These are phyloP conservation scores for Amblyopsis rosae DNA, from an alignment of 2,113 vertebrate species.

Conservation along the genomic window DNA sequence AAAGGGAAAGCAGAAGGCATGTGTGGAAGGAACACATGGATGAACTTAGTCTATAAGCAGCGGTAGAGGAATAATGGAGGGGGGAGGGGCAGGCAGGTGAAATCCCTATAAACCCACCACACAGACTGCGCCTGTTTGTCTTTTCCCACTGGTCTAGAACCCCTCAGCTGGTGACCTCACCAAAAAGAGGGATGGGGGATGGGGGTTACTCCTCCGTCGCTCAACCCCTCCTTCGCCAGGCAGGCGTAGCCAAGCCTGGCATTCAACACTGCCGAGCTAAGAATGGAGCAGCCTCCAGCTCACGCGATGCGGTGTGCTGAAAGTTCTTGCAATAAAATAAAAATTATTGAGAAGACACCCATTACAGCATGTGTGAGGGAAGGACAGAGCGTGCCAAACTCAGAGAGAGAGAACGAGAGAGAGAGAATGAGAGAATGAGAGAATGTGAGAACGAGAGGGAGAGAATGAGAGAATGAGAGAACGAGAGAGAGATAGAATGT, in stretches of 20 bases:
- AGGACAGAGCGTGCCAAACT: neutral
- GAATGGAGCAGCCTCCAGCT: slow-evolving; percentile 76
- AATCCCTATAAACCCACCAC: slow-evolving; percentile 51
- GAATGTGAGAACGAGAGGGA: neutral
- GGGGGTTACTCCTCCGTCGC: neutral
- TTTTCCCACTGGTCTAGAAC: neutral
- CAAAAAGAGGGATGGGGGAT: slow-evolving; percentile 19
- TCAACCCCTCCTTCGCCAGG: slow-evolving; percentile 48
- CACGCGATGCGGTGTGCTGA: slow-evolving; percentile 81
- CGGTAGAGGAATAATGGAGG: slow-evolving; percentile 12
- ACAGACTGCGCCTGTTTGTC: slow-evolving; percentile 18
- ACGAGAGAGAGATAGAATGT: too few species aligned
- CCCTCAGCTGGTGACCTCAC: slow-evolving; percentile 21
- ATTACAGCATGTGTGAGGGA: slow-evolving; percentile 53
- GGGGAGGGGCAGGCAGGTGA: neutral
- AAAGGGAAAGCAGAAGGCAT: slow-evolving; percentile 12
- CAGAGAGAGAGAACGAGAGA: slow-evolving; percentile 17
- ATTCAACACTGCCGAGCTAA: slow-evolving; percentile 69
- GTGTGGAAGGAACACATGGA: slow-evolving; percentile 13
- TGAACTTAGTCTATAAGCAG: slow-evolving; percentile 35
- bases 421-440: neutral
- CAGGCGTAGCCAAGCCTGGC: slow-evolving; percentile 66
- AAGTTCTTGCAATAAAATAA: slow-evolving; percentile 79
- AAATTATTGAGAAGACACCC: slow-evolving; percentile 79
- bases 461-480: too few species aligned